Conservation (phyloP, 1,140 invertebrate species). For the Prorops nasuta region DNA sequence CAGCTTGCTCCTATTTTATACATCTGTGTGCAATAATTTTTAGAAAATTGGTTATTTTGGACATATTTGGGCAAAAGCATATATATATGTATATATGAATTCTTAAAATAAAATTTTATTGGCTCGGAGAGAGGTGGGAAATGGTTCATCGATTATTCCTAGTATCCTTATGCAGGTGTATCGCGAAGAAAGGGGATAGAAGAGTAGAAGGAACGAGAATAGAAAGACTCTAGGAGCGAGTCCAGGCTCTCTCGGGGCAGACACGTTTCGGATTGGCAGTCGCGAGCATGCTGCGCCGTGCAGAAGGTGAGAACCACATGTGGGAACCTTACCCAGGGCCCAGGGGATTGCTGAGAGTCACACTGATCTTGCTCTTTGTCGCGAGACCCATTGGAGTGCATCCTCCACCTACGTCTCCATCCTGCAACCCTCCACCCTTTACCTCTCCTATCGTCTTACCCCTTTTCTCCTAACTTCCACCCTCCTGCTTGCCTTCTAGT, state of each 20-base stretch:
- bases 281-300: no score
- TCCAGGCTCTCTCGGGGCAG: background rate
- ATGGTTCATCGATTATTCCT: background rate
- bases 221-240: background rate
- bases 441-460: conserved; percentile 15
- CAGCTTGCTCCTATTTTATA: no score
- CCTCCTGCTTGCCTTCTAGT: conserved; percentile 10
- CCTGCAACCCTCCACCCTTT: conserved; percentile 7
- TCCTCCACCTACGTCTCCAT: conserved; percentile 23
- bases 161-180: background rate
- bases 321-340: conserved; percentile 27
- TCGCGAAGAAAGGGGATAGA: background rate
- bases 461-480: conserved; percentile 20
- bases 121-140: no score
- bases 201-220: background rate
- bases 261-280: no score
- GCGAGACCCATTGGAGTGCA: conserved; percentile 38
- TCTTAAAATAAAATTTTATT: no score
- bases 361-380: conserved; percentile 49
- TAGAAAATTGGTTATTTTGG: no score
- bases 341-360: conserved; percentile 41
- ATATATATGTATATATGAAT: no score
- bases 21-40: no score
- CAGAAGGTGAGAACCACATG: conserved; percentile 35
- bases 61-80: no score